Conservation (phyloP, 2,888 invertebrate genomes). For the Geotrupes spiniger region DNA sequence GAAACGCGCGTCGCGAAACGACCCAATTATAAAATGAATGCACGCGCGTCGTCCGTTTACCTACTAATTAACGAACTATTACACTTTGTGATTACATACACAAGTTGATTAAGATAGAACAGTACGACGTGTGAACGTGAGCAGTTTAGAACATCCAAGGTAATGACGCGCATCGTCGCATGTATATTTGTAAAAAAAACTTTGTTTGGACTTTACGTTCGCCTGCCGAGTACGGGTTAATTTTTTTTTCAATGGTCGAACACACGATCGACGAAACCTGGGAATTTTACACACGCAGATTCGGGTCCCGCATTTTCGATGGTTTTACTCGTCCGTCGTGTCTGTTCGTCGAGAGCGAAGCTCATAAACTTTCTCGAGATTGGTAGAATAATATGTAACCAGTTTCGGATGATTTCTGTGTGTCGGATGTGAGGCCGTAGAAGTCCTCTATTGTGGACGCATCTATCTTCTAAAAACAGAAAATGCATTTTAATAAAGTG, state of each 20-base stretch:
- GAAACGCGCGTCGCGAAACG: background rate
- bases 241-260: constrained; percentile 11
- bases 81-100: constrained; percentile 1
- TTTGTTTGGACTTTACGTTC: constrained; percentile 20
- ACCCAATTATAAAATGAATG: background rate
- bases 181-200: constrained; percentile 19
- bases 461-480: constrained; percentile 87
- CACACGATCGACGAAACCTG: constrained; percentile 15
- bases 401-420: constrained; percentile 98
- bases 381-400: constrained; percentile 99
- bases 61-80: constrained; percentile 1
- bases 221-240: constrained; percentile 9
- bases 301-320: constrained; percentile 18
- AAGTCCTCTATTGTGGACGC: constrained; percentile 99
- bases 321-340: constrained; percentile 11
- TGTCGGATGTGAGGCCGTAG: constrained; percentile 97
- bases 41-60: background rate
- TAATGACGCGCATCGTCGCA: constrained; percentile 5
- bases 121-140: constrained; percentile 3
- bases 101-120: background rate
- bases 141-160: constrained; percentile 4
- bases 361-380: constrained; percentile 57
- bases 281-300: constrained; percentile 10
- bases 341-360: constrained; percentile 23
- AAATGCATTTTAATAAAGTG: too few relatives aligned